Evolutionary conservation across 2,888 invertebrate genomes (phyloP).

Genomic region (Neocrepidodera transversa): DNA sequence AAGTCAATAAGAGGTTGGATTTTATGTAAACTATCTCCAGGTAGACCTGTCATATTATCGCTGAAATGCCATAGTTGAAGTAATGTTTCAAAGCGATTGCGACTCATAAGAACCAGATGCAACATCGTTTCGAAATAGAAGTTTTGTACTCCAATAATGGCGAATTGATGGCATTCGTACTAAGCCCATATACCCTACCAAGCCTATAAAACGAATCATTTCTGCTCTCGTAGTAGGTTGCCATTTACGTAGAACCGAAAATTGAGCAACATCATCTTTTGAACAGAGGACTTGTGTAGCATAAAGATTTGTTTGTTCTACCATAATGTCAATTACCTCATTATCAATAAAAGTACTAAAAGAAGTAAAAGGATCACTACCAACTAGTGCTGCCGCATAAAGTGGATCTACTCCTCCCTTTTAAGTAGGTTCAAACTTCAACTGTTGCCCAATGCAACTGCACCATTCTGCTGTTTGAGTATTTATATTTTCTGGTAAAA

Average conservation of each 20-base stretch:
- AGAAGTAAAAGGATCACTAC: no score
- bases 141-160: not conserved
- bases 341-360: not conserved
- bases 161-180: not conserved
- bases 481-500: no score
- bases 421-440: no score
- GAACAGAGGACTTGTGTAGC: not conserved
- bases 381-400: no score
- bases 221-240: not conserved
- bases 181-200: not conserved
- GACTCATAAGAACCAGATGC: not conserved
- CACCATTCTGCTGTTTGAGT: no score
- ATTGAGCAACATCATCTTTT: not conserved
- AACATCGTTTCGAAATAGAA: not conserved
- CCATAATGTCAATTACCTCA: not conserved
- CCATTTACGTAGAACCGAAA: not conserved
- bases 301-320: not conserved
- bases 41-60: not conserved
- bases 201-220: not conserved
- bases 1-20: conserved; percentile 1
- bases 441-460: no score
- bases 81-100: conserved; percentile 12
- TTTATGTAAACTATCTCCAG: conserved; percentile 1
- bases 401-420: no score
- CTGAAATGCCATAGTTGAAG: conserved; percentile 6